phyloP scores from a whole-genome alignment of 92 coral and sea anemone species.

The Phenganax marumi region DNA sequence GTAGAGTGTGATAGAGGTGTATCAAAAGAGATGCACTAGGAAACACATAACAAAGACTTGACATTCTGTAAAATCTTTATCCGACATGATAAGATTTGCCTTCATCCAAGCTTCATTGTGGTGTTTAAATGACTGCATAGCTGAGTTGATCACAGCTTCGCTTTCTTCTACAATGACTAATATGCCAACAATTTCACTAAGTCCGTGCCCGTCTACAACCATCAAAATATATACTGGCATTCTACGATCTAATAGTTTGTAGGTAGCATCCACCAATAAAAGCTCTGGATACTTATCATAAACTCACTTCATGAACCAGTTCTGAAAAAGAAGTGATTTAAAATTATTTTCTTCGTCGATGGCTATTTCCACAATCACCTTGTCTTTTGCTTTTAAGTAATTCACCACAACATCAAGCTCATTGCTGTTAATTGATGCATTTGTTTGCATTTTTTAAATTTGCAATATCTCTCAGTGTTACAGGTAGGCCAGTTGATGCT shows the following conservation, averaged over 20 bases:
- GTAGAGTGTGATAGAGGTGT: constrained; percentile 58
- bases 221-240: constrained; percentile 60
- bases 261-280: constrained; percentile 37
- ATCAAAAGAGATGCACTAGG: constrained; percentile 41
- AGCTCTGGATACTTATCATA: too few species aligned
- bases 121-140: constrained; percentile 50
- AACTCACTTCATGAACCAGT: too few species aligned
- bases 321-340: too few species aligned
- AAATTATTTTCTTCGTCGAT: constrained; percentile 45
- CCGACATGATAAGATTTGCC: constrained; percentile 52
- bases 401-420: constrained; percentile 37
- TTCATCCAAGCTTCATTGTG: constrained; percentile 40
- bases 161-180: constrained; percentile 59
- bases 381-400: constrained; percentile 30
- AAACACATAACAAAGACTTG: constrained; percentile 45
- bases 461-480: constrained; percentile 58
- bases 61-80: constrained; percentile 55
- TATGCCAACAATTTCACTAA: constrained; percentile 50
- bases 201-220: constrained; percentile 54
- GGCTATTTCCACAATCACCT: constrained; percentile 39
- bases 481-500: constrained; percentile 47
- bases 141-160: constrained; percentile 41
- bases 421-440: constrained; percentile 38
- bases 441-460: constrained; percentile 51
- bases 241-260: constrained; percentile 46